Evolutionary conservation across 2,888 invertebrate genomes (phyloP), one percentile per base, ranked within the genome.

Genomic region (Athrips mouffetella): DNA sequence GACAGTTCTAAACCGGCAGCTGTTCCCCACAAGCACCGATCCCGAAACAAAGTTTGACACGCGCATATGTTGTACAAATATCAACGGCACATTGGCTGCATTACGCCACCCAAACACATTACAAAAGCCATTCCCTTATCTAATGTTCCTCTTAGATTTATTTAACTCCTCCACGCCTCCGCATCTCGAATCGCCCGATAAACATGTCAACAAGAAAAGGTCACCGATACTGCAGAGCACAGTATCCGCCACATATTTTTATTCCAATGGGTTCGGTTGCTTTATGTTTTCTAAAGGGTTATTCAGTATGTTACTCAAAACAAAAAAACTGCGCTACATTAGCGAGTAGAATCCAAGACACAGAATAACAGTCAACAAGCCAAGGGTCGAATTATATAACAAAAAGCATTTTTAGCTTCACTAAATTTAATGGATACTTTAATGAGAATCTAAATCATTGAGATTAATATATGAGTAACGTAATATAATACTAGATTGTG

Each of bases 121-220:
- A 87, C 82, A 82, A 82, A 84, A 79, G 80, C 86, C 78, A 85
- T 88, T 86, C 76, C 79, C 78, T 84, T 87, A 86, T 87, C 87
- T 86, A 83, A 87, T 83, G 87, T 79, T 73, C 79, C 70, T 70
- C 63, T 78, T 77, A 76, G 85, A 86, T 87, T 85, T 87, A 88
- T 86, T 86, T 85, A 84, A 84, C 80, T 78, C 83, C 83, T 83
- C 78, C 83, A 84, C 82, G 82, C 82, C 83, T 78, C 73, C 74
- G 70, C 80, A 80, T 83, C 84, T 79, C 71, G 75, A 73, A 83
- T 79, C 80, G 77, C 73, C 76, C 76, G 78, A 85, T 84, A 84
- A 82, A 84, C 67, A 80, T 84, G 85, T 84, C 84, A 80, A 83
- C 81, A 80, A 71, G 79, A 73, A 80, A 75, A 80, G 76, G 79